These are phyloP conservation scores for Coryphaenoides rupestris DNA, from an alignment of 2,113 vertebrate genomes.

Conservation along the genomic window DNA sequence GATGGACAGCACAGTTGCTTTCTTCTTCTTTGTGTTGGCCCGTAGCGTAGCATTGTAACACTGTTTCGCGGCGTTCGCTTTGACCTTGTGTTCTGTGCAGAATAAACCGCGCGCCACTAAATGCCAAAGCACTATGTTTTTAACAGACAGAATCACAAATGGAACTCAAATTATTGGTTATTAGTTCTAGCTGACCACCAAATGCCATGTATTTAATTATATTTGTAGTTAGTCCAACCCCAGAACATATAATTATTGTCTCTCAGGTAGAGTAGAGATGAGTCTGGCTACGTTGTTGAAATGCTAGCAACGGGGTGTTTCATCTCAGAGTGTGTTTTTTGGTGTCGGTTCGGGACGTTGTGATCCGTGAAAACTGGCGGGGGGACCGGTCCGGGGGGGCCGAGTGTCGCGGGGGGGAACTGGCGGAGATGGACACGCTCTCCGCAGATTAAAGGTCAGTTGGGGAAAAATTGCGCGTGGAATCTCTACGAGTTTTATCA, in stretches of 20 bases:
- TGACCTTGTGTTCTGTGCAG: conserved; percentile 21
- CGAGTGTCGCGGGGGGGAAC: conserved; percentile 35
- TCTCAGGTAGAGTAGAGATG: not conserved
- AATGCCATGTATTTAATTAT: not conserved
- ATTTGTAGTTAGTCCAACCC: not conserved
- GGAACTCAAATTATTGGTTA: conserved; percentile 21
- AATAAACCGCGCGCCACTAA: not conserved
- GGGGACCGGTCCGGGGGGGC: conserved; percentile 27
- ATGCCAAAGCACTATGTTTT: not conserved
- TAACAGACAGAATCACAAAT: conserved; percentile 12
- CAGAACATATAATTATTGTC: not conserved
- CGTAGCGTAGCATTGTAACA: conserved; percentile 1
- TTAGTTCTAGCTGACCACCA: conserved; percentile 13
- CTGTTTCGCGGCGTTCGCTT: conserved; percentile 27
- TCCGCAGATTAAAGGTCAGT: conserved; percentile 45
- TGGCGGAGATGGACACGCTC: conserved; percentile 39
- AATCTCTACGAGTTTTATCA: conserved; percentile 48
- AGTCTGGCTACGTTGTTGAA: conserved; percentile 29
- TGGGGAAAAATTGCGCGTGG: conserved; percentile 45
- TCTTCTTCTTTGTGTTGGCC: conserved; percentile 28
- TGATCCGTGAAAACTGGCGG: conserved; percentile 58
- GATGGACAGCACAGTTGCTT: conserved; percentile 28
- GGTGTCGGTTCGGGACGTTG: conserved; percentile 31
- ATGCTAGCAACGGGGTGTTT: conserved; percentile 18
- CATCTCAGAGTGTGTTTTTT: conserved; percentile 31